Base-by-base conservation (phyloP, 2,888 invertebrate species). In the Eueremaeus valkanovi region DNA sequence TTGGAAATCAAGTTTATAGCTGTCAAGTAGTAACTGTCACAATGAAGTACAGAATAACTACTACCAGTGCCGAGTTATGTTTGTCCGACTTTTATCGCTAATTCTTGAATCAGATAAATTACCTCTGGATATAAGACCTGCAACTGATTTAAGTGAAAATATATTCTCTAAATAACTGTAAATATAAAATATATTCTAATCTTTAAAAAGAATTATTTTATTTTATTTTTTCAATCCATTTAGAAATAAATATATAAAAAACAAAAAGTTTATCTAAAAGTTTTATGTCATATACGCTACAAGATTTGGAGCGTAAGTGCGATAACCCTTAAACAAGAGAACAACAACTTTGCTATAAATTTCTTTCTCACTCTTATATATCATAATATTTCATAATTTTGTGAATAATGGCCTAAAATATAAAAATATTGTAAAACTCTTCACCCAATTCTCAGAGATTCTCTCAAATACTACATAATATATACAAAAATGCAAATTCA, bases 361-460 rank as follows among this genome's bases (percentile, higher is more conserved):
- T 73, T 55, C 80, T 76, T 40, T 21, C 36, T 73, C n/a, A 18
- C 33, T 72, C 40, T 11, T 11, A 11, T 45, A 11, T n/a, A 27
- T 11, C 21, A 8, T 24, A 58, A 29, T 16, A 36, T 29, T 33
- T 70, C 5, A 74, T 27, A 61, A n/a, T 78, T 80, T 33, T 76
- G 58, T 74, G 73, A 76, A 33, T 72, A 36, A 18, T 74, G 18
- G 21, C 24, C 42, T 24, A 63, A 21, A 66, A 29, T 73, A 29
- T 18, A 3, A 24, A 16, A 58, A 18, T 31, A 74, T 55, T 68
- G n/a, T 40, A 40, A 33, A 21, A 18, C 1, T 29, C 11, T 63
- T 76, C n/a, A 29, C 29, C 51, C n/a, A 18, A 72, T 72, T 72
- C 72, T 72, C 70, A 29, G 29, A n/a, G 55, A 42, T 58, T 58